Conservation (phyloP, 2,113 vertebrate species). For the Carollia perspicillata region DNA sequence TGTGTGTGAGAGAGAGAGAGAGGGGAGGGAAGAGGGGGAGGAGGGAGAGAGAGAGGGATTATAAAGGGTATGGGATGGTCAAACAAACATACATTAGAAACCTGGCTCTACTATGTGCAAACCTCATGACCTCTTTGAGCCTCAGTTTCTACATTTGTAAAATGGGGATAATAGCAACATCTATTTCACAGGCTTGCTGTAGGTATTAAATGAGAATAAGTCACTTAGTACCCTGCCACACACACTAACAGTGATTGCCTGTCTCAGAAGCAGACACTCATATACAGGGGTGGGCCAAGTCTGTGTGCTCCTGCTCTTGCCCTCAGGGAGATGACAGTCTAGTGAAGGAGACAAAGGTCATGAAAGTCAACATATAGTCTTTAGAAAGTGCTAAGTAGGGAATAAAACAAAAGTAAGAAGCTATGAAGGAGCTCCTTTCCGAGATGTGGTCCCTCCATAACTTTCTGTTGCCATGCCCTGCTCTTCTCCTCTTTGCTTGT, state of each 20-base stretch:
- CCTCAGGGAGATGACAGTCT: neutral
- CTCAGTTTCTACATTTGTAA: constrained; percentile 24
- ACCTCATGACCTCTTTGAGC: neutral
- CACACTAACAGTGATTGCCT: neutral
- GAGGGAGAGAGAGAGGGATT: neutral
- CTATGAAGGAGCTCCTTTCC: neutral
- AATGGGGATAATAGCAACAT: neutral
- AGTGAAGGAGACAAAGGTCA: constrained; percentile 19
- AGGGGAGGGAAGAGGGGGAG: neutral
- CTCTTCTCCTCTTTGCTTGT: neutral
- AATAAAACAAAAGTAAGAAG: neutral
- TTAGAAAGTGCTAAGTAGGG: neutral
- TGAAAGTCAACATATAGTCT: neutral
- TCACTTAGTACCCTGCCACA: neutral
- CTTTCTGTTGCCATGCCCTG: neutral
- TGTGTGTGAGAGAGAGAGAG: neutral
- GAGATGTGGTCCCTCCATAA: neutral
- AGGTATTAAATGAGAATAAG: neutral
- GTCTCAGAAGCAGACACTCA: neutral
- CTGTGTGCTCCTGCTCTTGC: neutral
- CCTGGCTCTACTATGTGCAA: neutral
- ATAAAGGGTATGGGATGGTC: neutral
- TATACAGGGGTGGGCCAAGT: neutral
- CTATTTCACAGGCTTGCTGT: neutral
- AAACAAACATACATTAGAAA: neutral